Conservation (phyloP, 2,797 vertebrate genomes). For the Australoheros facetus region DNA sequence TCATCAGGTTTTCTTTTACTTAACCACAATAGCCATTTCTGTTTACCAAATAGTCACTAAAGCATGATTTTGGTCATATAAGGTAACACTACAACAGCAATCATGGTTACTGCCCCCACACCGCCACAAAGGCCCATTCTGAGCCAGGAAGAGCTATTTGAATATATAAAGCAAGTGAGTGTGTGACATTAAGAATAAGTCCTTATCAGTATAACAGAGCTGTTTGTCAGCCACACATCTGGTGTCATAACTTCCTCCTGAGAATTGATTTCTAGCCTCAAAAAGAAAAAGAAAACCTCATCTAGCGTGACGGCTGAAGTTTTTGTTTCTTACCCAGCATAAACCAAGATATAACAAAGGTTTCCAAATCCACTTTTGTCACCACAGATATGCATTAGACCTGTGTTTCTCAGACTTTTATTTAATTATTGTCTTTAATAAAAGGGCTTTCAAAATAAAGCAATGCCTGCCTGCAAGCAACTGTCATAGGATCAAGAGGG, state of each 20-base stretch:
- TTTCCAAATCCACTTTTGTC: too few relatives aligned
- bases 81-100: not conserved
- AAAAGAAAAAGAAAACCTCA: not conserved
- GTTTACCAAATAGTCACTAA: not conserved
- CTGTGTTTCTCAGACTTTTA: too few relatives aligned
- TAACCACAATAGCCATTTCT: not conserved
- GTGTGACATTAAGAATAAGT: not conserved
- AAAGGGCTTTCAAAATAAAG: not conserved
- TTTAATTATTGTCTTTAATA: too few relatives aligned
- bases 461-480: not conserved
- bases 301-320: not conserved
- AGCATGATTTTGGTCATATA: not conserved
- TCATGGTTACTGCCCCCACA: not conserved
- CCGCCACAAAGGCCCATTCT: not conserved
- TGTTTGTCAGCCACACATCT: not conserved
- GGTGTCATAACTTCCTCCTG: not conserved
- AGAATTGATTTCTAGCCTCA: not conserved
- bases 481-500: not conserved
- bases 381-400: too few relatives aligned
- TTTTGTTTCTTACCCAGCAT: not conserved
- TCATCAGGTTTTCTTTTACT: not conserved
- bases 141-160: not conserved
- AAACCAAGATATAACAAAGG: too few relatives aligned
- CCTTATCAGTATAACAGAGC: not conserved
- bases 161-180: not conserved